Evolutionary conservation across 2,113 vertebrate genomes (phyloP), one percentile per base, ranked within the genome.

Genomic region (Aleadryas rufinucha): DNA sequence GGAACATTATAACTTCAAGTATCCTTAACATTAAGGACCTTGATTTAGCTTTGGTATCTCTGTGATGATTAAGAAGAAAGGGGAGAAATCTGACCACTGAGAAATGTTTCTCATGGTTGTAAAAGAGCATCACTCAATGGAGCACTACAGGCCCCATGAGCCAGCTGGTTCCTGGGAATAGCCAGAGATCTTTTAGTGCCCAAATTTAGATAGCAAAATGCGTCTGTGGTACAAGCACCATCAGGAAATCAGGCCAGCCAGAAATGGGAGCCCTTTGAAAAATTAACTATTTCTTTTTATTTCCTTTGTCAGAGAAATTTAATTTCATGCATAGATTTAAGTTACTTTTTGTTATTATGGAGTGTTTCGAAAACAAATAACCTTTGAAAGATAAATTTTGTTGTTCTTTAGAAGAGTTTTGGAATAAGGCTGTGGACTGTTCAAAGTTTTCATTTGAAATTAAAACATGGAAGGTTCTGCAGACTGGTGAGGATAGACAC

Each of bases 401-500:
- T 49, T 84, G 12, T 93, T 74, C 84, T 78, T 71, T 77, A 27
- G 57, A 53, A 89, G 31, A 35, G 68, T 68, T 92, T 69, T 57
- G 84, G 65, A 91, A 80, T 13, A 28, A 86, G 35, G 24, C 20
- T 60, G 18, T 30, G 15, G 26, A 70, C 35, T 23, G 22, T 44
- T 87, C 61, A 31, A 42, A 66, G 47, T 41, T 92, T 93, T 86
- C 37, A 77, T 91, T 94, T 84, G 57, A 89, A 96, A 87, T 79
- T 14, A 77, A 90, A 88, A 35, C 16, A 16, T 14, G 37, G 7
- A 79, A 28, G 24, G 27, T 9, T 91, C 47, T 66, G 16, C 26
- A 70, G 6, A 4, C 24, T 68, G 69, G 27, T 54, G 76, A 60
- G 50, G 53, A 53, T 13, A 70, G 64, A 56, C 19, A 44, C 19